Evolutionary conservation across 2,888 invertebrate species (phyloP), one percentile per base, ranked within the genome.

Genomic region (Trachelus iudaicus): DNA sequence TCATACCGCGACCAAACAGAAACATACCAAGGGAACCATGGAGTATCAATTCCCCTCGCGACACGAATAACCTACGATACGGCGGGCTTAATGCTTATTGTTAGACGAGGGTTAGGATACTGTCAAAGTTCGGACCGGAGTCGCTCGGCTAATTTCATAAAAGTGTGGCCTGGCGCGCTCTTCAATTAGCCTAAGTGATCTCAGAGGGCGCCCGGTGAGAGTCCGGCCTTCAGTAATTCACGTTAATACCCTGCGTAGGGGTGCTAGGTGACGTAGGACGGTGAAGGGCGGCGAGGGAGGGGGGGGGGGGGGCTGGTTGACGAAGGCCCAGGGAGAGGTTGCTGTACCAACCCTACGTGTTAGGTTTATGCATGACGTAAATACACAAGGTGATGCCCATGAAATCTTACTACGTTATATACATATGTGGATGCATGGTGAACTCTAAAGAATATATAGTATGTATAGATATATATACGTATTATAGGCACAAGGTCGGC

Each of bases 121-220:
- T 56, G 56, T 56, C 56, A 23, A 23, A 56, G 56, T 56, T 56
- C 23, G 56, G 1, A 9, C 23, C 23, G 0, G 9, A 56, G 56
- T 56, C 34, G 74, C 37, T 13, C 9, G 31, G 23, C 69, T 78
- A 83, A 84, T 85, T 82, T 83, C 81, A 75, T 82, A 80, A 81
- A 84, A 84, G 83, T 75, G 73, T 34, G 75, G 77, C 35, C 73
- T 73, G 75, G 75, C 79, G 79, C 79, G 80, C 79, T 81, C 81
- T 82, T 81, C 85, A 84, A 86, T 87, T 87, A 84, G 77, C 82
- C 80, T 81, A 81, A 84, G 84, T 85, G 85, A 87, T 87, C 85
- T 87, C 82, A 77, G 56, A 56, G 56, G 56, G 23, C 23, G 56
- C 56, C 56, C 6, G 56, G 56, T 56, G 56, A 56, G 30, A 69